phyloP scores from a whole-genome alignment of 2,888 invertebrate genomes.

The Hipparchia semele region DNA sequence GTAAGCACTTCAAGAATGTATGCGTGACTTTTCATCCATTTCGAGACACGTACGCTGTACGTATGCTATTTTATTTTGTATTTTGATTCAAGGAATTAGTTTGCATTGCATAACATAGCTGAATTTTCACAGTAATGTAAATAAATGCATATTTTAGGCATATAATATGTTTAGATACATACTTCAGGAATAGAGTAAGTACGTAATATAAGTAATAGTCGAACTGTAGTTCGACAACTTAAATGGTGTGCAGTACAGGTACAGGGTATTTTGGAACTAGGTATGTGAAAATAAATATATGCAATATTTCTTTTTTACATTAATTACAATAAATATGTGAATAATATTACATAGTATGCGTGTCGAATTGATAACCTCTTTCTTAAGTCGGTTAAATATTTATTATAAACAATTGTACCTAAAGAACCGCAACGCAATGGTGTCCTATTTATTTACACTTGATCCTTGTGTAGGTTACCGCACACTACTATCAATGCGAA shows the following conservation, averaged over 20 bases:
- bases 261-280: too few species aligned
- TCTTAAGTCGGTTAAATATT: neutral
- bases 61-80: neutral
- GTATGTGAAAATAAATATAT: too few species aligned
- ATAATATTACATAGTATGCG: too few species aligned
- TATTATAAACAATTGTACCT: neutral
- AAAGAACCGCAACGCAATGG: neutral
- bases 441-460: conserved; percentile 9
- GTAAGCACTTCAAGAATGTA: conserved; percentile 45
- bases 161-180: too few species aligned
- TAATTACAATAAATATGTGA: too few species aligned
- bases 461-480: conserved; percentile 17
- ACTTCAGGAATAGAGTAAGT: too few species aligned
- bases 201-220: too few species aligned
- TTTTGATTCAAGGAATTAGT: neutral
- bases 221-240: too few species aligned
- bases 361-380: too few species aligned
- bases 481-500: conserved; percentile 9
- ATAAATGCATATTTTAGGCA: neutral
- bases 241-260: too few species aligned
- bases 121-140: neutral
- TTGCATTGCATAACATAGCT: too few species aligned
- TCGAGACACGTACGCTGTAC: conserved; percentile 24
- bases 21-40: conserved; percentile 40
- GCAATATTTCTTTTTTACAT: too few species aligned